These are phyloP conservation scores for Rhabdomys dilectus DNA, from an alignment of 2,113 vertebrate species.

Conservation along the genomic window DNA sequence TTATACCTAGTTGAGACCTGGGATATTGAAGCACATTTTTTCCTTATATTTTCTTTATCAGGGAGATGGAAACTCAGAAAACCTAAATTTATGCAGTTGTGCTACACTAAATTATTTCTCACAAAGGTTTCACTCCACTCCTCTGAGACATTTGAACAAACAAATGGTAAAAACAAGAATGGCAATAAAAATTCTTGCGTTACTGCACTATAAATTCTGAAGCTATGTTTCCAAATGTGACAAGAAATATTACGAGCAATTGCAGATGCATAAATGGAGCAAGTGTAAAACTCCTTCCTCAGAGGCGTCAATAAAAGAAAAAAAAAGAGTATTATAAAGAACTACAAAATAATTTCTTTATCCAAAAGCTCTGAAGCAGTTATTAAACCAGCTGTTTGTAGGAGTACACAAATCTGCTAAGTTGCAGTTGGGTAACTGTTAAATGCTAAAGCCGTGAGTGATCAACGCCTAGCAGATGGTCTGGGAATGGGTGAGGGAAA, in stretches of 20 bases:
- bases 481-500: conserved; percentile 90
- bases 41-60: neutral
- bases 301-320: conserved; percentile 72
- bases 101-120: conserved; percentile 44
- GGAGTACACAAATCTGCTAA: conserved; percentile 93
- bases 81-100: conserved; percentile 38
- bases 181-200: conserved; percentile 69
- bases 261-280: conserved; percentile 72
- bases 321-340: conserved; percentile 83
- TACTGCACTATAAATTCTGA: conserved; percentile 75
- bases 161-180: conserved; percentile 64
- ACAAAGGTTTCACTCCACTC: conserved; percentile 58
- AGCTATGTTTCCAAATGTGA: conserved; percentile 78
- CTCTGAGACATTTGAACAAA: conserved; percentile 60
- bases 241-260: conserved; percentile 77
- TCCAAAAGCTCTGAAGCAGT: conserved; percentile 90
- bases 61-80: neutral
- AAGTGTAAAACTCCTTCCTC: conserved; percentile 78
- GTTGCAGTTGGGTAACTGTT: conserved; percentile 92
- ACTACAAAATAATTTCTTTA: conserved; percentile 90
- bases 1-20: neutral
- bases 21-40: conserved; percentile 18
- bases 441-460: conserved; percentile 90
- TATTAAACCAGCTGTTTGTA: conserved; percentile 93
- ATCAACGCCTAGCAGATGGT: conserved; percentile 91